Evolutionary conservation across 2,797 vertebrate species (phyloP).

Genomic region (Lophotriccus pileatus): DNA sequence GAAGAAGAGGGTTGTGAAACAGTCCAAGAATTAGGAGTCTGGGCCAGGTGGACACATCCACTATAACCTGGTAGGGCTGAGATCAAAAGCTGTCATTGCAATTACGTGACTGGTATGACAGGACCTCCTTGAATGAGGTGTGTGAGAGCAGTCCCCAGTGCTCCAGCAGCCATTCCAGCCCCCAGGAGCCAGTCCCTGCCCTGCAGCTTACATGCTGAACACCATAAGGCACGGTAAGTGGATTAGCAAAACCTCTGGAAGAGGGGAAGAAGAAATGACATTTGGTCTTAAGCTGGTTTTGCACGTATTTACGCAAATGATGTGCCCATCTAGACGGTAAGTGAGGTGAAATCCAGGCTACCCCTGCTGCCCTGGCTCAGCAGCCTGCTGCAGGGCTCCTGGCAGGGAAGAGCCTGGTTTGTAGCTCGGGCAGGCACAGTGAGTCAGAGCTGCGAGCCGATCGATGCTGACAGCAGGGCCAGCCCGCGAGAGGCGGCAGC

Average conservation of each 20-base stretch:
- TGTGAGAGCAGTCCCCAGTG: neutral
- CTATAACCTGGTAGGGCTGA: neutral
- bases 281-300: neutral
- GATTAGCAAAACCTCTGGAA: slow-evolving; percentile 10
- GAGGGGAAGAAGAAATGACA: neutral
- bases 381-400: neutral
- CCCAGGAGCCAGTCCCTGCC: neutral
- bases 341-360: neutral
- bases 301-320: neutral
- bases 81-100: neutral
- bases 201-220: neutral
- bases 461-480: rapidly evolving
- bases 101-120: rapidly evolving
- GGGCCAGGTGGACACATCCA: neutral
- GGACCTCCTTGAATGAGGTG: neutral
- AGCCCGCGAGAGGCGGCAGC: neutral
- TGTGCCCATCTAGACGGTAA: neutral
- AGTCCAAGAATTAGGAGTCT: neutral
- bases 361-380: neutral
- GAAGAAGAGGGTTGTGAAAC: neutral
- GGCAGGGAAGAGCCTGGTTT: neutral
- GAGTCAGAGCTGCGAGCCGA: neutral
- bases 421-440: neutral
- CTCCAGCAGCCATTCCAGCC: neutral
- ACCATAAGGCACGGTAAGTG: neutral